Conservation (phyloP, 2,797 vertebrate species). For the Phaenicophaeus curvirostris region DNA sequence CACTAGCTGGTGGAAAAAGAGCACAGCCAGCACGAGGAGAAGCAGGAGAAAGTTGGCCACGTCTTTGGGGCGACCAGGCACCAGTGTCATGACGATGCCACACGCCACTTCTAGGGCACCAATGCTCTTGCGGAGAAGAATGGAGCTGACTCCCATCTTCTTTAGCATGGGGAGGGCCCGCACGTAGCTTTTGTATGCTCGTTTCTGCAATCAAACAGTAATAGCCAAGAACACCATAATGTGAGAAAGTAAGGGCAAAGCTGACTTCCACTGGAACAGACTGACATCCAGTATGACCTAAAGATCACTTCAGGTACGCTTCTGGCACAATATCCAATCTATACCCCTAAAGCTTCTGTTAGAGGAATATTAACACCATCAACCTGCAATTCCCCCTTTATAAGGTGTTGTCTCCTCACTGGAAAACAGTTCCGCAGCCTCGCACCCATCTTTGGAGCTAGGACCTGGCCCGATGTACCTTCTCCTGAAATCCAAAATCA, state of each 20-base stretch:
- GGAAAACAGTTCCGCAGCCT: background rate
- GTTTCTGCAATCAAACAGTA: conserved; percentile 85
- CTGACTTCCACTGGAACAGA: background rate
- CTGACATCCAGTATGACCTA: background rate
- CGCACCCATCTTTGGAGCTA: background rate
- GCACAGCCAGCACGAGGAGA: conserved; percentile 92
- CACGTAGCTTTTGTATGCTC: conserved; percentile 97
- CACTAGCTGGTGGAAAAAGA: conserved; percentile 98
- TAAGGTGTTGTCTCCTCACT: background rate
- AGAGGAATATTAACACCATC: background rate
- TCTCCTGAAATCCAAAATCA: background rate
- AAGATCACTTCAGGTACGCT: background rate
- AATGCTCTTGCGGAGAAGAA: conserved; percentile 95
- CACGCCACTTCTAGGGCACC: conserved; percentile 94
- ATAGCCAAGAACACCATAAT: background rate
- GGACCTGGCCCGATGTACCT: background rate
- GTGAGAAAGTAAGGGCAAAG: background rate
- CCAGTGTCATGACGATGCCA: conserved; percentile 93
- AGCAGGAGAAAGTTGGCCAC: conserved; percentile 97
- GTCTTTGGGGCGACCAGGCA: conserved; percentile 94
- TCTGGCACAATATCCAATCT: background rate
- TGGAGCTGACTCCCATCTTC: conserved; percentile 94
- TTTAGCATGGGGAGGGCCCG: conserved; percentile 94
- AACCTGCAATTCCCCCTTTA: background rate
- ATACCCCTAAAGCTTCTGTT: background rate